phyloP scores from a whole-genome alignment of 2,797 vertebrate species.

The Catamblyrhynchus diadema region DNA sequence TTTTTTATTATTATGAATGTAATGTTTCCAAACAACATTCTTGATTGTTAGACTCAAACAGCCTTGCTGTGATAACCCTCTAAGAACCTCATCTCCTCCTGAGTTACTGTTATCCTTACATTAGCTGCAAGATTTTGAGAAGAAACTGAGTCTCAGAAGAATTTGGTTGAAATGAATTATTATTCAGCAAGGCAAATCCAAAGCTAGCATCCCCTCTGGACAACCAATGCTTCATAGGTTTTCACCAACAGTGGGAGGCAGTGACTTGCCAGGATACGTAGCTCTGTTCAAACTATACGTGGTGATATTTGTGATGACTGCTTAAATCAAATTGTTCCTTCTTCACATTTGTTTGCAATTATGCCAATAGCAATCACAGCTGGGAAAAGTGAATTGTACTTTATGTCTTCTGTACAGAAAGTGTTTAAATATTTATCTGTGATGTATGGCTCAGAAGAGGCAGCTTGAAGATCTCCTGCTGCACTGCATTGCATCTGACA shows the following conservation, averaged over 20 bases:
- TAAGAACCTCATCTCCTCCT: conserved; percentile 49
- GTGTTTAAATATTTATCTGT: conserved; percentile 32
- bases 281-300: neutral
- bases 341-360: neutral
- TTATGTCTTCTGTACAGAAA: neutral
- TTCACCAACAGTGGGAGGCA: conserved; percentile 40
- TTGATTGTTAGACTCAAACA: conserved; percentile 28
- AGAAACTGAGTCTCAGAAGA: conserved; percentile 9
- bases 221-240: conserved; percentile 45
- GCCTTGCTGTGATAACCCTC: conserved; percentile 54
- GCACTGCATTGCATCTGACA: neutral
- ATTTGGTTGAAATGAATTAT: conserved; percentile 25
- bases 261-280: conserved; percentile 24
- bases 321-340: conserved; percentile 50
- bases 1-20: conserved; percentile 31
- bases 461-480: neutral
- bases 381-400: neutral
- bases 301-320: conserved; percentile 11
- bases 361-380: conserved; percentile 10
- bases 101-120: conserved; percentile 42
- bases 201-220: conserved; percentile 13
- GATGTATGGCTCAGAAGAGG: neutral
- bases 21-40: conserved; percentile 64
- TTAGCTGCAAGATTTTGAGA: conserved; percentile 27
- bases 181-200: conserved; percentile 14